phyloP scores from a whole-genome alignment of 2,888 invertebrate genomes.

The Diloba caeruleocephala region DNA sequence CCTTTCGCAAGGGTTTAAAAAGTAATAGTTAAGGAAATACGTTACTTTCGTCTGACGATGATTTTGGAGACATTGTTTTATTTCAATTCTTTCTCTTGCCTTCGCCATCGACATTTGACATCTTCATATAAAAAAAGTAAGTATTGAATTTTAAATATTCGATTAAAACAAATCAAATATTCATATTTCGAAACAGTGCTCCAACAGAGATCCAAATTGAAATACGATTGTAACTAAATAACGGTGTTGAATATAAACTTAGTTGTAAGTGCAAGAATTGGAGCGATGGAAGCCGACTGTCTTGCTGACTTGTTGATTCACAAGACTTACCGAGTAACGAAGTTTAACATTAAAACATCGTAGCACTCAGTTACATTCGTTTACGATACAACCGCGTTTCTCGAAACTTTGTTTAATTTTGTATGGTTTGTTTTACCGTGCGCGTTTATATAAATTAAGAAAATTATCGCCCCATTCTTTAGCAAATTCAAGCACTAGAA shows the following conservation, averaged over 20 bases:
- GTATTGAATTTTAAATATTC: constrained; percentile 5
- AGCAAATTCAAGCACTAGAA: constrained; percentile 2
- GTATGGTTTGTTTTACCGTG: constrained; percentile 35
- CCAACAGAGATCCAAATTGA: constrained; percentile 23
- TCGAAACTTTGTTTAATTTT: constrained; percentile 57
- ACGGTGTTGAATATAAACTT: constrained; percentile 27
- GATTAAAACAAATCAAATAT: constrained; percentile 15
- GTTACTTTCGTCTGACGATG: constrained; percentile 24
- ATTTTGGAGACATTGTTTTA: constrained; percentile 26
- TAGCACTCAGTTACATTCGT: constrained; percentile 46
- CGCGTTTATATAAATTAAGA: constrained; percentile 26
- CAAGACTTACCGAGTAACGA: constrained; percentile 41
- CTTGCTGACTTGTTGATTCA: constrained; percentile 64
- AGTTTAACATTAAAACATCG: constrained; percentile 56
- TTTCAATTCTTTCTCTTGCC: constrained; percentile 22
- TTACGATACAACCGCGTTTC: constrained; percentile 44
- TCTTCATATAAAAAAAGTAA: constrained; percentile 15
- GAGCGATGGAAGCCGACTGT: constrained; percentile 17
- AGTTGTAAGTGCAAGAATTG: constrained; percentile 30
- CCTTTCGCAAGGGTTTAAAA: constrained; percentile 59
- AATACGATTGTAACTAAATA: constrained; percentile 38
- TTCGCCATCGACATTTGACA: constrained; percentile 13
- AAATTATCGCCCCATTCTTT: constrained; percentile 24
- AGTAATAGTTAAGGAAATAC: constrained; percentile 67
- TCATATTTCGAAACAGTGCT: not conserved